Evolutionary conservation across 1,140 invertebrate genomes (phyloP).

Genomic region (Cydia amplana): DNA sequence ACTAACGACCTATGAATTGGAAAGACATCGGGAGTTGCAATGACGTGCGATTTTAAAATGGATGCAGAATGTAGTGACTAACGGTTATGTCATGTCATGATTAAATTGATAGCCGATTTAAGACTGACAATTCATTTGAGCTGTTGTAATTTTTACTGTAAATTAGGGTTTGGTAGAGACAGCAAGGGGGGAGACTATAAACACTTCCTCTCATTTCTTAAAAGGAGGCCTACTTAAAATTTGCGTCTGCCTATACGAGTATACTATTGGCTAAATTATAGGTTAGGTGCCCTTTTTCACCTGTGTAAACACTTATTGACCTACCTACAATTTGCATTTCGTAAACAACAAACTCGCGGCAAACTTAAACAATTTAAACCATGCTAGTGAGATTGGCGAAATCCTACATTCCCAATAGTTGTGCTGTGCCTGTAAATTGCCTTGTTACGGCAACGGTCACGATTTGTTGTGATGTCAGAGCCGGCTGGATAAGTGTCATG

Average conservation of each 20-base stretch:
- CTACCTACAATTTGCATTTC: neutral
- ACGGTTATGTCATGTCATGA: neutral
- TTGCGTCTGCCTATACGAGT: too few species aligned
- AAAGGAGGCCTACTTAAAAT: too few species aligned
- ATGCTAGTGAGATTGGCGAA: slow-evolving; percentile 13
- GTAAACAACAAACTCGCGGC: neutral
- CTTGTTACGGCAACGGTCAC: slow-evolving; percentile 5
- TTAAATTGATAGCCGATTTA: slow-evolving; percentile 2
- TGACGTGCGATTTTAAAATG: neutral
- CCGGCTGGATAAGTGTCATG: neutral
- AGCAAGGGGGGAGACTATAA: too few species aligned
- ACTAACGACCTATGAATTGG: neutral
- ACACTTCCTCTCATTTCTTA: too few species aligned
- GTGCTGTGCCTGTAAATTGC: neutral
- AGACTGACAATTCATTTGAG: too few species aligned
- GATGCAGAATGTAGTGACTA: neutral
- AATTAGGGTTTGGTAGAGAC: too few species aligned
- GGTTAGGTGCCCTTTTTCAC: too few species aligned
- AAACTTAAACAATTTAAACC: neutral
- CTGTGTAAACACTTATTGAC: too few species aligned
- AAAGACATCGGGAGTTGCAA: neutral
- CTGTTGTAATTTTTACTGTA: too few species aligned
- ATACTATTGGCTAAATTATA: too few species aligned
- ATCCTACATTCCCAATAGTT: slow-evolving; percentile 16
- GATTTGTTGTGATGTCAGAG: slow-evolving; percentile 1